A percentile compares a stretch with the other conserved stretches of the same genome.
These are phyloP conservation scores for Lepidonotus clava DNA, from an alignment of 2,888 invertebrate genomes.

Conservation along the genomic window DNA sequence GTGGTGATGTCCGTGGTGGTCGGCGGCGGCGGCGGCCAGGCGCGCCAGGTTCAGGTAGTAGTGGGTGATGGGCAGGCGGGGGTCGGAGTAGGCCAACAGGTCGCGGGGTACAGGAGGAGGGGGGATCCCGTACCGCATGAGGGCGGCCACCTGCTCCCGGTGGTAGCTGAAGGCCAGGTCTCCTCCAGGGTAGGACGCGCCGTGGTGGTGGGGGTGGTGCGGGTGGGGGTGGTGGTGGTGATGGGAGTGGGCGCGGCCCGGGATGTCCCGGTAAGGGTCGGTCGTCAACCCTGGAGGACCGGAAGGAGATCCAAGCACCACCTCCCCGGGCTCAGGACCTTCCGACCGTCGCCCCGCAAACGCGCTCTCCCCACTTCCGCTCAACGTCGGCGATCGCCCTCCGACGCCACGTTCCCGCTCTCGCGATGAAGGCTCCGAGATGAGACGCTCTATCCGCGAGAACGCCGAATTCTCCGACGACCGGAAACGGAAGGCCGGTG, in stretches of 20 bases:
- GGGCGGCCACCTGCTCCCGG: constrained; percentile 8
- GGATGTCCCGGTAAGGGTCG: constrained; percentile 23
- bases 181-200: background rate
- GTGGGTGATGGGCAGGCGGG: constrained; percentile 51
- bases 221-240: background rate
- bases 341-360: background rate
- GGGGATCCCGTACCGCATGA: constrained; percentile 37
- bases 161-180: background rate
- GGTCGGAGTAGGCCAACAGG: constrained; percentile 49
- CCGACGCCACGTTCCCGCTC: background rate
- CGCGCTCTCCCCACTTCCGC: background rate
- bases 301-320: background rate
- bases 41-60: constrained; percentile 54
- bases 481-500: background rate
- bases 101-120: constrained; percentile 21
- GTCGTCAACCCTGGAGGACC: background rate
- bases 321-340: background rate
- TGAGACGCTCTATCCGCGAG: constrained; percentile 38
- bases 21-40: constrained; percentile 42
- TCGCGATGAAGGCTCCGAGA: constrained; percentile 33
- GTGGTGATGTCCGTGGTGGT: background rate
- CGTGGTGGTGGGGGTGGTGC: background rate
- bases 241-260: background rate
- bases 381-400: background rate
- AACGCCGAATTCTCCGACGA: constrained; percentile 49